A percentile compares a stretch with the other conserved stretches of the same genome.
Conservation (phyloP, 2,113 vertebrate genomes). For the Tenebrosternarchus preto region DNA sequence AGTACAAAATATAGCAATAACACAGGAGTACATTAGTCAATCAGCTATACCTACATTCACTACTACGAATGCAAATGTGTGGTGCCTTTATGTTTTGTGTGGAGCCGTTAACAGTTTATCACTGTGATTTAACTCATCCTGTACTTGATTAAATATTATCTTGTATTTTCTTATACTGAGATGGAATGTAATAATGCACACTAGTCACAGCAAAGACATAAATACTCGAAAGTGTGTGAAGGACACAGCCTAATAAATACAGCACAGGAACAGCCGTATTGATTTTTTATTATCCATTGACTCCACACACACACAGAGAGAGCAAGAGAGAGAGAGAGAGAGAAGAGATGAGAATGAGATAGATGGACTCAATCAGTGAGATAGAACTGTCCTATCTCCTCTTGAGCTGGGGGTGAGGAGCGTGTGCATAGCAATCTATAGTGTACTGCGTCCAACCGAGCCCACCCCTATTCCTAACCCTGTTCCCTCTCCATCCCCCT, state of each 20-base stretch:
- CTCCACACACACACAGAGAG: neutral
- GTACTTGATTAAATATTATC: neutral
- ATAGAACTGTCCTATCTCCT: neutral
- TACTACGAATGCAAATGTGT: no score
- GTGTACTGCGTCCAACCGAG: no score
- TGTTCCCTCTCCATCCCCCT: no score
- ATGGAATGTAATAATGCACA: neutral
- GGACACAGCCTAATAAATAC: constrained; percentile 7
- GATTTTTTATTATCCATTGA: constrained; percentile 8
- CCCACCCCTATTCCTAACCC: no score
- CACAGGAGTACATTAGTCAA: no score
- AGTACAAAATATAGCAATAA: no score
- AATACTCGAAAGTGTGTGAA: neutral
- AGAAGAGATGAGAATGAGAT: constrained; percentile 2
- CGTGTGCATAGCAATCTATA: no score
- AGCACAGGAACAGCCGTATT: neutral
- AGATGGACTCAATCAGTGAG: neutral
- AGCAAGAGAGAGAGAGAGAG: neutral
- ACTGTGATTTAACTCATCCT: no score
- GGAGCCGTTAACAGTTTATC: no score
- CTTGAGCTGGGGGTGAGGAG: neutral
- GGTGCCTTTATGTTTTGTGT: no score
- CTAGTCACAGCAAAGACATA: neutral
- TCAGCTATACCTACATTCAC: no score
- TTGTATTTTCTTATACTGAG: neutral